Evolutionary conservation across 2,888 invertebrate genomes (phyloP), one percentile per base, ranked within the genome.

Genomic region (Terebella lapidaria): DNA sequence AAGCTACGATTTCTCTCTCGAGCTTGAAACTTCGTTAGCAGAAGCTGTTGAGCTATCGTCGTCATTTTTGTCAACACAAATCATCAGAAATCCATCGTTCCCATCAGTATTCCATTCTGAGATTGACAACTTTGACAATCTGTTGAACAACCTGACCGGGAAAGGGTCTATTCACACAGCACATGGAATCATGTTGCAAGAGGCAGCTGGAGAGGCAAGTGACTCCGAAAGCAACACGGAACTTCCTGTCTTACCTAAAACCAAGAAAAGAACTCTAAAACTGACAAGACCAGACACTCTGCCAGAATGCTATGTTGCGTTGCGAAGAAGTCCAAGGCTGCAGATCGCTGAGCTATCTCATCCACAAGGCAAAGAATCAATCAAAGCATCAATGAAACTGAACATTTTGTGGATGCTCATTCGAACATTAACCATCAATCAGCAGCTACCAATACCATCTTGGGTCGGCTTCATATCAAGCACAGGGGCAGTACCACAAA

Each of bases 161-260:
- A 57, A 27, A 25, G 68, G 55, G 1, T 67, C 68, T 26, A 49
- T 70, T 20, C 67, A 70, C 42, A 69, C 61, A 29, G 62, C 69
- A 10, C 66, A 68, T 65, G 71, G 67, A 1, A 71, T 69, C 22
- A 69, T 70, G 70, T n/a, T 70, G 54, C 68, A 71, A 47, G 64
- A 70, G 10, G 45, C 66, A 35, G n/a, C n/a, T n/a, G n/a, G n/a
- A n/a, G 42, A n/a, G 42, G 42, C 42, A 15, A 35, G n/a, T n/a
- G n/a, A n/a, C n/a, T n/a, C n/a, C n/a, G n/a, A n/a, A n/a, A n/a
- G n/a, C n/a, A n/a, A n/a, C n/a, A n/a, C n/a, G n/a, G n/a, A n/a
- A n/a, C n/a, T n/a, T n/a, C n/a, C n/a, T n/a, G n/a, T n/a, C n/a
- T n/a, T n/a, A n/a, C n/a, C n/a, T n/a, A n/a, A n/a, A n/a, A n/a